Evolutionary conservation across 2,113 vertebrate genomes (phyloP).

Genomic region (Chiloscyllium plagiosum): DNA sequence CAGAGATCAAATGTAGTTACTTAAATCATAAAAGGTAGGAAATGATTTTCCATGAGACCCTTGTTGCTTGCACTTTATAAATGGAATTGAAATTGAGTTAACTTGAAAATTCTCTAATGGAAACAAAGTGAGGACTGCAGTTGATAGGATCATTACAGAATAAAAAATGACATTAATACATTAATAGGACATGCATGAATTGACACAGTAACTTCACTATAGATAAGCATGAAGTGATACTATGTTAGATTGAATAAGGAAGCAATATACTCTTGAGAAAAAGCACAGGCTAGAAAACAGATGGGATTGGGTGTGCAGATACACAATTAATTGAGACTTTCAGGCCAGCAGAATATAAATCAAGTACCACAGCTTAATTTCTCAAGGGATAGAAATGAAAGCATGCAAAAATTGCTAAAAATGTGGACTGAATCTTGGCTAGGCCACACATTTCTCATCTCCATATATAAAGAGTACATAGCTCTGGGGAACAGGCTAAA

Average conservation of each 20-base stretch:
- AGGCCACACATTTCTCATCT: not conserved
- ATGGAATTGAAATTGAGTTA: not conserved
- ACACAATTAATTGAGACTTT: not conserved
- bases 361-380: not conserved
- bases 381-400: not conserved
- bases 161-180: not conserved
- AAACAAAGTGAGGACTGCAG: not conserved
- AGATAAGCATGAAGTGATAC: not conserved
- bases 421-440: not conserved
- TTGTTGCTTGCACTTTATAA: not conserved
- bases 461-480: not conserved
- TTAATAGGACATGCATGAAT: not conserved
- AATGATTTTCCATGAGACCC: not conserved
- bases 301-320: not conserved
- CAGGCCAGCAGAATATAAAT: not conserved
- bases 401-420: not conserved
- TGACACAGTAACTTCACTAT: not conserved
- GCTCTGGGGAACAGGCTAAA: not conserved
- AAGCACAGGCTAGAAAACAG: not conserved
- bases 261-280: not conserved
- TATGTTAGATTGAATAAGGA: not conserved
- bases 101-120: not conserved
- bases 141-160: not conserved
- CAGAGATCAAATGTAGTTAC: not conserved
- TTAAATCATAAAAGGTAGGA: not conserved